Evolutionary conservation across 2,797 vertebrate genomes (phyloP).

Genomic region (Delichon dasypus): DNA sequence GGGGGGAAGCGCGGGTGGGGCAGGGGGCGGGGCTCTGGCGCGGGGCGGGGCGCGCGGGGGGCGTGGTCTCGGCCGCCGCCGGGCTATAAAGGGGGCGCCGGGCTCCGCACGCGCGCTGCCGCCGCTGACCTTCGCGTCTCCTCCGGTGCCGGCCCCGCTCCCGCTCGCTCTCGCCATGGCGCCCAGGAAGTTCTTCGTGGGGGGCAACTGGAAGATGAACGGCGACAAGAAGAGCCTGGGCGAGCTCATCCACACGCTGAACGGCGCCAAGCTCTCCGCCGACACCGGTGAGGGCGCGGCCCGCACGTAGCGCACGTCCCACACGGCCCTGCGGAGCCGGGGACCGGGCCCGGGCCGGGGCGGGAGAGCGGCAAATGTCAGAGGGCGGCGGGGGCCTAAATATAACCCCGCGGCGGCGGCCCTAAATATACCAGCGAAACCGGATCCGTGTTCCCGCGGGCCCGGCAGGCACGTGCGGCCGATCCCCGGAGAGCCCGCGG

Average conservation of each 20-base stretch:
- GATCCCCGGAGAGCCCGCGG: not conserved
- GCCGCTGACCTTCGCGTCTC: constrained; percentile 24
- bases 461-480: not conserved
- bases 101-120: accelerated
- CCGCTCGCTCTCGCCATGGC: constrained; percentile 76
- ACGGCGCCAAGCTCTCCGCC: constrained; percentile 83
- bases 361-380: constrained; percentile 54
- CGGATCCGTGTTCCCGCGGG: not conserved
- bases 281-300: constrained; percentile 85
- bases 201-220: constrained; percentile 99
- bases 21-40: accelerated
- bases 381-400: constrained; percentile 51
- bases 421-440: constrained; percentile 45
- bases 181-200: constrained; percentile 94
- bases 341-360: not conserved
- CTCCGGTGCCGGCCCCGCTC: accelerated
- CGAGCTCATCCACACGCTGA: constrained; percentile 89
- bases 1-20: not conserved
- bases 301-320: constrained; percentile 58
- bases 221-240: constrained; percentile 92
- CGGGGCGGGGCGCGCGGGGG: accelerated
- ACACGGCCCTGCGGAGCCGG: not conserved
- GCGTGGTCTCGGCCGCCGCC: not conserved
- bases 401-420: not conserved
- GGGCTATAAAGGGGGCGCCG: constrained; percentile 13